Evolutionary conservation across 1,140 invertebrate genomes (phyloP), one percentile per base, ranked within the genome.

Genomic region (Battus philenor): DNA sequence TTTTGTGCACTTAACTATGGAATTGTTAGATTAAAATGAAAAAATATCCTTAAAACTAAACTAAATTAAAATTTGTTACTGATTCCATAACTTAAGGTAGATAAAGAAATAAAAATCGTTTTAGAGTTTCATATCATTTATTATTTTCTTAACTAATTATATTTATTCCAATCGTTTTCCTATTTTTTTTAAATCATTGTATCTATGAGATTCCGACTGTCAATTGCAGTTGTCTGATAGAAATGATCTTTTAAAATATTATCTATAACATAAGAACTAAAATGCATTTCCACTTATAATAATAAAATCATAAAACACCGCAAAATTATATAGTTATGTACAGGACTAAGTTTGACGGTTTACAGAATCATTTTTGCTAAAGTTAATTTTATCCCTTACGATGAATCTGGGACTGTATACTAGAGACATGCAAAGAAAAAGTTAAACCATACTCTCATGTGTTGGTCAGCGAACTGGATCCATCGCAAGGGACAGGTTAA

Each of bases 241-340:
- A 84, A 71, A 82, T 77, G 69, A 82, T 70, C 59, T 50, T 71
- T 82, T 76, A 73, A 78, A 78, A 78, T 80, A 82, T 82, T 78
- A 71, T 75, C 81, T 82, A 85, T 67, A 82, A 85, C 78, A 79
- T 85, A 82, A 69, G 72, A 82, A 82, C 78, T 81, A 85, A 84
- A 85, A 85, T 81, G 81, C 78, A 76, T 82, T 80, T 84, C 52
- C 75, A 73, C 77, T 84, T 84, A 80, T 38, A 68, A 69, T 71
- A 73, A 68, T 66, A 73, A 68, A 69, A 59, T 78, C 69, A 70
- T 66, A 69, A 69, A 75, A 82, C 69, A 71, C 65, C 66, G 75
- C 69, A 82, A 81, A 69, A 80, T 71, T 73, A 59, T 73, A 77
- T 75, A 72, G 68, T 71, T 80, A 85, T 85, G 75, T 80, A 80